Conservation (phyloP, 2,888 invertebrate genomes). For the Xestia c-nigrum region DNA sequence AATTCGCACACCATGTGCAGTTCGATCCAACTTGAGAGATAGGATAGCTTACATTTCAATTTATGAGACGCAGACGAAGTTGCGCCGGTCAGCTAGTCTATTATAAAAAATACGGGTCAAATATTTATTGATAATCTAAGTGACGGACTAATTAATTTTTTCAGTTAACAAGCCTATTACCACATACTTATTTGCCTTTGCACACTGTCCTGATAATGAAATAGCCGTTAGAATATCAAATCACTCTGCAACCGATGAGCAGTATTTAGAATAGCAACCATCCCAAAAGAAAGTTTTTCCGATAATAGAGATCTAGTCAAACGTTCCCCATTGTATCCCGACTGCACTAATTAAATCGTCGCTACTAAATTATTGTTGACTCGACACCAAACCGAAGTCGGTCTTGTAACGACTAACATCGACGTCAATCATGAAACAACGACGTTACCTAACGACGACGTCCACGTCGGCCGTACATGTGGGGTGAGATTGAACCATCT, state of each 20-base stretch:
- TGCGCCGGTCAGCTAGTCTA: no score
- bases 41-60: no score
- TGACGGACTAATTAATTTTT: no score
- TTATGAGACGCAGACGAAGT: no score
- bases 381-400: conserved; percentile 48
- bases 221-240: neutral
- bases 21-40: no score
- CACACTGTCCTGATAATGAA: no score
- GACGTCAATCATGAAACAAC: conserved; percentile 53
- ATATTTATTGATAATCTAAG: no score
- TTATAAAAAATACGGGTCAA: no score
- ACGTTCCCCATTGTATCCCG: neutral
- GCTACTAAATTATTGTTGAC: conserved; percentile 44
- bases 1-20: no score
- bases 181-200: no score
- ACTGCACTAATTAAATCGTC: conserved; percentile 36
- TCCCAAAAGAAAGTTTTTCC: neutral
- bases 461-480: conserved; percentile 43
- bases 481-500: conserved; percentile 58
- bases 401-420: conserved; percentile 49
- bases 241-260: neutral
- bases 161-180: no score
- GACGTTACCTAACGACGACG: conserved; percentile 53
- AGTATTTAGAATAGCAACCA: neutral
- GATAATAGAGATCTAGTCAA: neutral